Conservation (phyloP, 2,113 vertebrate genomes). For the Mionectes macconnelli region DNA sequence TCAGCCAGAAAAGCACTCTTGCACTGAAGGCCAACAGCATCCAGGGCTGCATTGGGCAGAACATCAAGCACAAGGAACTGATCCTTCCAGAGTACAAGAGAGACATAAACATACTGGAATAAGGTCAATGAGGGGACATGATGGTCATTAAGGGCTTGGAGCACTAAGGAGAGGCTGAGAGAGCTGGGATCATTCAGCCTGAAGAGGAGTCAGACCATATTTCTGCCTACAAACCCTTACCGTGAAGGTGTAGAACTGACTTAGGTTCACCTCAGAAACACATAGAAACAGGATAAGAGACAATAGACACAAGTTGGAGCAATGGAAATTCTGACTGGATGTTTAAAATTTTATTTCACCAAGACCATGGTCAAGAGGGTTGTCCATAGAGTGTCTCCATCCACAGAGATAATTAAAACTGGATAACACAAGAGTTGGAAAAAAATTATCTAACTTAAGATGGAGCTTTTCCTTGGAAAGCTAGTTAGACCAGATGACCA, state of each 20-base stretch:
- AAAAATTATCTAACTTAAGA: neutral
- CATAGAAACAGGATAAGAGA: neutral
- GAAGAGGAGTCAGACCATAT: neutral
- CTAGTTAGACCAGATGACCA: neutral
- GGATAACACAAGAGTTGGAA: neutral
- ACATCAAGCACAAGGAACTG: neutral
- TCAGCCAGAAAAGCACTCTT: neutral
- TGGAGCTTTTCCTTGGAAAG: neutral
- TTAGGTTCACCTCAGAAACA: neutral
- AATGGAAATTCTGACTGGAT: neutral
- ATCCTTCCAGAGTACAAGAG: neutral
- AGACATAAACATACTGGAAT: neutral
- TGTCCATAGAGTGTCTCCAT: neutral
- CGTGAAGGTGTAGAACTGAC: neutral
- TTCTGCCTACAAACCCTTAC: neutral
- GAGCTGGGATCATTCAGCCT: neutral
- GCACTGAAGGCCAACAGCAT: neutral
- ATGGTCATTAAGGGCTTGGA: neutral
- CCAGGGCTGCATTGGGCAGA: neutral
- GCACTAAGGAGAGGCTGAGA: neutral
- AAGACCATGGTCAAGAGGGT: accelerated
- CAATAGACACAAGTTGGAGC: neutral
- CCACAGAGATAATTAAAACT: neutral
- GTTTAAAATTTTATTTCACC: neutral
- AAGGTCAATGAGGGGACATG: accelerated